Percentiles rank a stretch among this genome's conserved stretches.
Evolutionary conservation across 2,113 vertebrate species (phyloP).

Genomic region (Greenwoodochromis staneri): DNA sequence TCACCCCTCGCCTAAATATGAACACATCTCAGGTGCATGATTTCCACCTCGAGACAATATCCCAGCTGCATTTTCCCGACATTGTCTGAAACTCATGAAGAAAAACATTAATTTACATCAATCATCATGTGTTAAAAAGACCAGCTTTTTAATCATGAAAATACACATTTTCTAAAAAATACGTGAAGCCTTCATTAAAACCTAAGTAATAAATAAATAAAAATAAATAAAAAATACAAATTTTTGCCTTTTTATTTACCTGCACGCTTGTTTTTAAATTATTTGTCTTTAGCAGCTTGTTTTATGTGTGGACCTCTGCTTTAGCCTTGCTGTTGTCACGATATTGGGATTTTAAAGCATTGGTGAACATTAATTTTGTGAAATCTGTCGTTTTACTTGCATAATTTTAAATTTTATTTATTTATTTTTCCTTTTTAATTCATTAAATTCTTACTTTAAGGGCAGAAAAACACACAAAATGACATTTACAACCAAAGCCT

Average conservation of each 20-base stretch:
- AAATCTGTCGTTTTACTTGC: accelerated
- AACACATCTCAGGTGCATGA: not conserved
- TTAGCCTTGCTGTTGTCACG: accelerated
- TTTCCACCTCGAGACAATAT: accelerated
- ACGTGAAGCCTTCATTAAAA: not conserved
- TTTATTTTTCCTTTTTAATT: not conserved
- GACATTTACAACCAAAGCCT: not conserved
- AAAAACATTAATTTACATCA: not conserved
- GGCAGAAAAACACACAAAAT: not conserved
- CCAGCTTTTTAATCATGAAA: not conserved
- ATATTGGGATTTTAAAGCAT: not conserved
- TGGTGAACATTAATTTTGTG: not conserved
- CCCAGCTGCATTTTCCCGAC: accelerated
- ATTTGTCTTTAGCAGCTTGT: not conserved
- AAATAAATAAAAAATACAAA: accelerated
- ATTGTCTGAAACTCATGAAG: accelerated
- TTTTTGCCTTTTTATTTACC: accelerated
- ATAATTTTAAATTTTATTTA: accelerated
- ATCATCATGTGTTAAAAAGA: not conserved
- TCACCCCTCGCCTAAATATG: not conserved
- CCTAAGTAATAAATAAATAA: accelerated
- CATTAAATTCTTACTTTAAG: accelerated
- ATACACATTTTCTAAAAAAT: not conserved
- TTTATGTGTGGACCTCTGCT: accelerated
- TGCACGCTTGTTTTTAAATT: not conserved